Conservation (phyloP, 1,140 invertebrate species). For the Sycophaga agraensis region DNA sequence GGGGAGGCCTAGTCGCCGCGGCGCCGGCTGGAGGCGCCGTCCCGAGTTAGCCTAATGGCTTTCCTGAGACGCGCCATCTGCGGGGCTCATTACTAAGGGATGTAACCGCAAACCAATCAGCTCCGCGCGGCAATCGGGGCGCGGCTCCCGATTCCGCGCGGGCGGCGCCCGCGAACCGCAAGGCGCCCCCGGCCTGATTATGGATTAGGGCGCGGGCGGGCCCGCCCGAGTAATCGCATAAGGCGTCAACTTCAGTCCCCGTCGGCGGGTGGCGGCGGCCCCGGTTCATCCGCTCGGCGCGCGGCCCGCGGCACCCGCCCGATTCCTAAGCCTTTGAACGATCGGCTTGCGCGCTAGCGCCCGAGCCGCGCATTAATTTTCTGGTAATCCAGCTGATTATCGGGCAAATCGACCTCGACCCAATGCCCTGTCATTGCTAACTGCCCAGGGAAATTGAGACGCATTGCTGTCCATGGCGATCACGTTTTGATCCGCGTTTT, state of each 20-base stretch:
- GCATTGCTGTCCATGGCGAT: too few species aligned
- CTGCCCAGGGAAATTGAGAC: too few species aligned
- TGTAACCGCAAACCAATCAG: slow-evolving; percentile 57
- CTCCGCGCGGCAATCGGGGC: slow-evolving; percentile 37
- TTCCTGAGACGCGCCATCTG: slow-evolving; percentile 56
- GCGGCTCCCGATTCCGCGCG: slow-evolving; percentile 36
- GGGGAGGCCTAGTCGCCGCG: not conserved
- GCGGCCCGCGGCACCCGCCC: too few species aligned
- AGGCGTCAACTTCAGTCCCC: slow-evolving; percentile 22
- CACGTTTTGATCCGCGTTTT: too few species aligned
- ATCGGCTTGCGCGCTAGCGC: too few species aligned
- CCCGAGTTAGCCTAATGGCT: slow-evolving; percentile 50
- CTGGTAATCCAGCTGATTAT: slow-evolving; percentile 5
- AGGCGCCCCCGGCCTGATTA: slow-evolving; percentile 43
- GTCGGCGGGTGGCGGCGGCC: too few species aligned
- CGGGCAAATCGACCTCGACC: not conserved
- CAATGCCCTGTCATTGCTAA: too few species aligned
- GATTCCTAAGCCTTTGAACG: slow-evolving; percentile 1
- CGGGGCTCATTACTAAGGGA: slow-evolving; percentile 56
- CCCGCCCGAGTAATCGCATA: not conserved
- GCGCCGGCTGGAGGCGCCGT: slow-evolving; percentile 31
- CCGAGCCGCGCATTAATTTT: slow-evolving; percentile 12
- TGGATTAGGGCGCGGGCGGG: slow-evolving; percentile 31
- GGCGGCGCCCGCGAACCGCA: slow-evolving; percentile 36
- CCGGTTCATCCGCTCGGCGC: too few species aligned